Evolutionary conservation across 2,797 vertebrate species (phyloP), one percentile per base, ranked within the genome.

Genomic region (Sebastes variabilis): DNA sequence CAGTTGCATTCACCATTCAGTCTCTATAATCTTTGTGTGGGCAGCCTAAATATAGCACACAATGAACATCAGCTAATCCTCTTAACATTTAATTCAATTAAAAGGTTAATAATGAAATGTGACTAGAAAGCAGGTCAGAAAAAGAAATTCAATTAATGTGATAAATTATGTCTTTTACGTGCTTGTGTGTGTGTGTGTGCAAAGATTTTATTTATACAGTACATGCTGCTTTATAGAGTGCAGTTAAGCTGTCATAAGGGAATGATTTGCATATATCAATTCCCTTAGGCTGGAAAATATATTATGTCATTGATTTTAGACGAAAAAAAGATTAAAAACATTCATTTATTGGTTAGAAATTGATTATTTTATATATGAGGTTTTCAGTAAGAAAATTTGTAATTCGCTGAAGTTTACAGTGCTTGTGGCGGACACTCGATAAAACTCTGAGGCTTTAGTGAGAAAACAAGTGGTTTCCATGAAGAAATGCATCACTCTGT

Each of bases 51-150:
- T 71, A 55, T 10, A 13, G 59, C 58, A 34, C 29, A 77, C 52
- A 25, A 46, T 30, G 36, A 73, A 12, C 32, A 66, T 22, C 16
- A 27, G 25, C 20, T 75, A 27, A 82, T 25, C 75, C 32, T 49
- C 4, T 75, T 25, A 64, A 67, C 62, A 72, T 76, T 62, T 56
- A 59, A 79, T 80, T 46, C 10, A 66, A 74, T 88, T 69, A 66
- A 66, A 75, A 38, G 10, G 25, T 65, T 46, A 7, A 58, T 60
- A 42, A 82, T 71, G 36, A 65, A 65, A 79, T 55, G 29, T 12
- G 22, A 78, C 54, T 7, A 29, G 38, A 67, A 77, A 67, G 18
- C 36, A 70, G 27, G 67, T 18, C 14, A 55, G 75, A 56, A 80
- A 67, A 69, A 69, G 8, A 68, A 79, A 83, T 77, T 6, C 29